phyloP scores from a whole-genome alignment of 1,140 invertebrate species.

The Brachionus asplanchnoidis region DNA sequence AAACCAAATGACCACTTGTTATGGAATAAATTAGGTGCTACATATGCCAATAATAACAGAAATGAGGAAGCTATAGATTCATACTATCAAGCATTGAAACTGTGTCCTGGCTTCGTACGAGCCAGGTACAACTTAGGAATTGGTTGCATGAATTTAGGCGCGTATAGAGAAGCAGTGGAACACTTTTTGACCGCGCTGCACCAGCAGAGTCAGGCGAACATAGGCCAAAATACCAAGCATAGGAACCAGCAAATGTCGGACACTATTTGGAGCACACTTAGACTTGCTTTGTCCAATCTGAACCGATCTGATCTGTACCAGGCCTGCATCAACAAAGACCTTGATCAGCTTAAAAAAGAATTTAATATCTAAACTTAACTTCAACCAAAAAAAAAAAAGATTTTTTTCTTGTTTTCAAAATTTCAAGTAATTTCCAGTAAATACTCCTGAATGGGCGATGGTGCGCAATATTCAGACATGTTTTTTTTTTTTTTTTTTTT shows the following conservation, averaged over 20 bases:
- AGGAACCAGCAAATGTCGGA: conserved; percentile 68
- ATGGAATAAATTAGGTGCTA: conserved; percentile 95
- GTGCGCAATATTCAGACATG: neutral
- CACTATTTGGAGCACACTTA: conserved; percentile 87
- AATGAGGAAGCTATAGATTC: conserved; percentile 93
- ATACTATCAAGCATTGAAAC: conserved; percentile 80
- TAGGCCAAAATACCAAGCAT: conserved; percentile 64
- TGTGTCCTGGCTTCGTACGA: conserved; percentile 90
- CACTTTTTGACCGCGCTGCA: conserved; percentile 87
- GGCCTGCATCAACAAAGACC: conserved; percentile 66
- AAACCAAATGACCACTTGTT: conserved; percentile 78
- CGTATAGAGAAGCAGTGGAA: conserved; percentile 87
- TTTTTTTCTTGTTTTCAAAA: conserved; percentile 26
- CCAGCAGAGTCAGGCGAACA: conserved; percentile 66
- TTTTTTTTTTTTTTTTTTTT: neutral
- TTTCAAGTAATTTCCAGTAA: conserved; percentile 40
- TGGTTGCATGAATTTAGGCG: conserved; percentile 89
- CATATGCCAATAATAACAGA: conserved; percentile 85
- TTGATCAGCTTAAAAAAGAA: conserved; percentile 55
- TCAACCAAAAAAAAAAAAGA: conserved; percentile 63
- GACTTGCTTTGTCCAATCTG: conserved; percentile 80
- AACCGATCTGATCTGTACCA: conserved; percentile 72
- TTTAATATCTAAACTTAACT: conserved; percentile 62
- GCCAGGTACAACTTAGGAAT: conserved; percentile 96
- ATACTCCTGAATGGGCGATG: conserved; percentile 39